A percentile compares a stretch with the other conserved stretches of the same genome.
These are phyloP conservation scores for Cryptoprocta ferox DNA, from an alignment of 2,797 vertebrate genomes.

Conservation along the genomic window DNA sequence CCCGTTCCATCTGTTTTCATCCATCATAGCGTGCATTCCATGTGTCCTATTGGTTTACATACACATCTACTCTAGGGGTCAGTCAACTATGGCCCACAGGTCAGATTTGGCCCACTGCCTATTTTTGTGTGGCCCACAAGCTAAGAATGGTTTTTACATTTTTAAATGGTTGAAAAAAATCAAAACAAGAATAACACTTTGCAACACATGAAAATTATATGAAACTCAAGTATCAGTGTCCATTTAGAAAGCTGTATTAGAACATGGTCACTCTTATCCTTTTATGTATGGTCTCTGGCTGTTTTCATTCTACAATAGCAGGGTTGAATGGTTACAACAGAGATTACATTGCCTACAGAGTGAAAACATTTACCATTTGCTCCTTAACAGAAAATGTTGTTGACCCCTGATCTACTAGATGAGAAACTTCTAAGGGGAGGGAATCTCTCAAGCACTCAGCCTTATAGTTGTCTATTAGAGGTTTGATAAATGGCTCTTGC, in stretches of 20 bases:
- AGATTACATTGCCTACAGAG: neutral
- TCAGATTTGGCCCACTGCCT: neutral
- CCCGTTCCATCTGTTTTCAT: neutral
- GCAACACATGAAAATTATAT: neutral
- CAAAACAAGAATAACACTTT: conserved; percentile 24
- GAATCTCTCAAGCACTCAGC: neutral
- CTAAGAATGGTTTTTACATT: neutral
- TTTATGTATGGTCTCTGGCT: neutral
- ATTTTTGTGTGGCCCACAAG: neutral
- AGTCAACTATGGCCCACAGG: neutral
- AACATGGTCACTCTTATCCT: neutral
- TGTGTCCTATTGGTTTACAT: neutral
- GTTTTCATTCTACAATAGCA: neutral
- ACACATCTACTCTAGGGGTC: neutral
- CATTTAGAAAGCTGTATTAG: neutral
- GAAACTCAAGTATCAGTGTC: neutral
- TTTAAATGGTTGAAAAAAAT: neutral
- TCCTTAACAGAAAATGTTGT: neutral
- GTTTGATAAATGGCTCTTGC: conserved; percentile 44
- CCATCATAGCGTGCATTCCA: neutral
- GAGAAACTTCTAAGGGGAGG: neutral
- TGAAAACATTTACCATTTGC: neutral
- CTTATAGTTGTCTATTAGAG: neutral
- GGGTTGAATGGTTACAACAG: neutral
- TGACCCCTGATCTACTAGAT: neutral